Evolutionary conservation across 1,140 invertebrate species (phyloP), one percentile per base, ranked within the genome.

Genomic region (Formica selysi): DNA sequence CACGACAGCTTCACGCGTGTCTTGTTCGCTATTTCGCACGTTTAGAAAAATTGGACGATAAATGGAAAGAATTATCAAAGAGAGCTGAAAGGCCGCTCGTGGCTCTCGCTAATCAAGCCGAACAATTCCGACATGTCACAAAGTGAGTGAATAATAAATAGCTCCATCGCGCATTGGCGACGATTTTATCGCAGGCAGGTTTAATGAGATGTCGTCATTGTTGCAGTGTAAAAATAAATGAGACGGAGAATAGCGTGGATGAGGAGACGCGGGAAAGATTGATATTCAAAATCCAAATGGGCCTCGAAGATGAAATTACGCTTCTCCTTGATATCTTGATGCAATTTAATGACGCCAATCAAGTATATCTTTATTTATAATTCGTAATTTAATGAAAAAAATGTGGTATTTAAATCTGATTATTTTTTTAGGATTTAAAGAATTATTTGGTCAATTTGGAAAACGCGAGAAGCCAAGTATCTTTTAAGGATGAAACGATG

Each of bases 401-500:
- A 65, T 16, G 16, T 32, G 22, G 57, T 32, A 36, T 32, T 48
- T 22, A 13, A 74, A 48, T 74, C 4, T 11, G 26, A 44, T 83
- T 32, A 32, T 83, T 59, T 73, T 26, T 86, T 85, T 57, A 94
- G 94, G 92, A 92, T 13, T 67, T 95, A 29, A 92, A 85, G 59
- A 93, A 88, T 76, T 88, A 90, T 86, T 90, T 93, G 5, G 59
- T 61, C 10, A 91, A 91, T 38, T 44, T 95, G n/a, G 91, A 94
- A 48, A 74, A 78, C 8, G 65, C 83, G 6, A 83, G 93, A 68
- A 93, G 87, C 41, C 92, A 93, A 38, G 71, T 92, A 38, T 89
- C 85, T 0, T 38, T 91, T 16, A 85, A 86, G 3, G 91, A 93
- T 19, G 73, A 86, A 36, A 70, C 73, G 6, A 91, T 93, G 76